Evolutionary conservation across 2,113 vertebrate genomes (phyloP).

Genomic region (Albula goreensis): DNA sequence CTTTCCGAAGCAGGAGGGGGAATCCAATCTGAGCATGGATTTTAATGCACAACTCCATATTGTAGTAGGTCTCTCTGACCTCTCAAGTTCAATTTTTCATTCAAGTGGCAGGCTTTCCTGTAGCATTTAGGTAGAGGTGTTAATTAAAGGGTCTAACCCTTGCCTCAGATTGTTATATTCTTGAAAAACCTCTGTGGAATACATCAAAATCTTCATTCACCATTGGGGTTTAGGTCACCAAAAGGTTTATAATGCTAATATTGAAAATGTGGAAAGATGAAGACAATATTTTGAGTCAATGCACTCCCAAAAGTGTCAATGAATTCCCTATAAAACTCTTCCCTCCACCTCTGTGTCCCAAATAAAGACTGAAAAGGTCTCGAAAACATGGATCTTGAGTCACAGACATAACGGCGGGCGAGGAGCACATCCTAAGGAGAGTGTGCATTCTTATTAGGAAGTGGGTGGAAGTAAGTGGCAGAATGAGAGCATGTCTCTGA

Average conservation of each 20-base stretch:
- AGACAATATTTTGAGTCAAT: neutral
- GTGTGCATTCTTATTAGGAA: neutral
- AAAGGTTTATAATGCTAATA: neutral
- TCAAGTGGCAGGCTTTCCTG: neutral
- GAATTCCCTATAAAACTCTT: neutral
- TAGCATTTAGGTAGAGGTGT: neutral
- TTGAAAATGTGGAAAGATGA: too few relatives aligned
- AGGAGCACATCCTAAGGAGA: neutral
- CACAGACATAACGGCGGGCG: neutral
- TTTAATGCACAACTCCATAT: too few relatives aligned
- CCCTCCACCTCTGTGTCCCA: neutral
- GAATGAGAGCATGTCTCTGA: conserved; percentile 12
- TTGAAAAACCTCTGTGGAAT: too few relatives aligned
- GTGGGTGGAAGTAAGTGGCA: conserved; percentile 1
- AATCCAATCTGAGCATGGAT: conserved; percentile 34
- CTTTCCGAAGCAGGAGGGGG: conserved; percentile 45
- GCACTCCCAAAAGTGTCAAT: neutral
- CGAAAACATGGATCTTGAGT: neutral
- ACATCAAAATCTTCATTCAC: too few relatives aligned
- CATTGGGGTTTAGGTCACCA: too few relatives aligned
- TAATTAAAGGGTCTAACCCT: neutral
- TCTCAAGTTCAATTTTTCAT: neutral
- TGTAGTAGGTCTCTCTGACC: neutral
- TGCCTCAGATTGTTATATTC: too few relatives aligned
- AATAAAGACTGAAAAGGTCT: neutral